Evolutionary conservation across 2,888 invertebrate genomes (phyloP).

Genomic region (Xanthorhoe spadicearia): DNA sequence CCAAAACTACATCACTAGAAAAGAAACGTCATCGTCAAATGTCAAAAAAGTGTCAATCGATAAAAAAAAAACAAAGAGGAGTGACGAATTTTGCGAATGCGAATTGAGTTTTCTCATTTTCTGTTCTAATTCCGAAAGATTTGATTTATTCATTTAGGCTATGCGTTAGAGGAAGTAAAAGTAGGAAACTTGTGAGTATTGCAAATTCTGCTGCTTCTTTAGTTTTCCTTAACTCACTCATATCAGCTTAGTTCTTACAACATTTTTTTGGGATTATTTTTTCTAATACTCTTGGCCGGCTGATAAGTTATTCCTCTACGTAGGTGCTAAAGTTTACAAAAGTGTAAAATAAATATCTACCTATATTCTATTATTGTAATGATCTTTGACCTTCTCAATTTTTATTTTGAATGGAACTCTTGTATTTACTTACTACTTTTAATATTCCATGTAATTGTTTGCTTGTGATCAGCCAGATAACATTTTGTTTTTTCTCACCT

Average conservation of each 20-base stretch:
- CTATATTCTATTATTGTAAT: background rate
- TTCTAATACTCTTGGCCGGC: background rate
- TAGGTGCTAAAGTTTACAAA: background rate
- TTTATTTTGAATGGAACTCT: background rate
- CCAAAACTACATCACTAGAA: constrained; percentile 1
- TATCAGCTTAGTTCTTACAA: background rate
- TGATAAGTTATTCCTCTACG: background rate
- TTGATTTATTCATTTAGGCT: background rate
- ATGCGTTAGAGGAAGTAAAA: background rate
- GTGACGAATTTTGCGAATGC: constrained; percentile 16
- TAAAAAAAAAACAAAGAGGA: constrained; percentile 20
- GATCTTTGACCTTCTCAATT: background rate
- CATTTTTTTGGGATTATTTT: background rate
- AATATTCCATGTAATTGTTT: background rate
- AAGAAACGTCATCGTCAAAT: background rate
- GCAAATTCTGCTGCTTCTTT: background rate
- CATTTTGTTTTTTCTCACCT: background rate
- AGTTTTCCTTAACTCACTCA: background rate
- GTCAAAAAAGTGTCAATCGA: constrained; percentile 7
- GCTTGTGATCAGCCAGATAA: background rate
- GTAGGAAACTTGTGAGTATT: constrained; percentile 7
- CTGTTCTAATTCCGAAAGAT: background rate
- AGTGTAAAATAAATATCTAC: background rate
- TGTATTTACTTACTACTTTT: background rate
- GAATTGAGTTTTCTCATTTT: background rate